These are phyloP conservation scores for Orthosia gothica DNA, from an alignment of 2,888 invertebrate genomes.

Conservation along the genomic window DNA sequence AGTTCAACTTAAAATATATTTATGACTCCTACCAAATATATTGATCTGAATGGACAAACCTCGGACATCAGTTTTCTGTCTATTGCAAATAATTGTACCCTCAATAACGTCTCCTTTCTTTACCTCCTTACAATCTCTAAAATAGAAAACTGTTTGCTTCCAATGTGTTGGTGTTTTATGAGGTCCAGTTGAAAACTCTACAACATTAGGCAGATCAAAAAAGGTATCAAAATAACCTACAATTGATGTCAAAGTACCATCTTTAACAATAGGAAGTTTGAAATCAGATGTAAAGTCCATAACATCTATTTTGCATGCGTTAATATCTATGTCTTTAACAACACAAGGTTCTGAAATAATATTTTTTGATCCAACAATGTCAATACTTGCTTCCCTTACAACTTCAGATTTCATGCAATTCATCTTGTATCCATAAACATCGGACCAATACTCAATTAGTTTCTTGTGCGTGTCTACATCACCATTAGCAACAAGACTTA, in stretches of 20 bases:
- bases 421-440: constrained; percentile 99
- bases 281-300: constrained; percentile 95
- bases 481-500: constrained; percentile 95
- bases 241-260: constrained; percentile 95
- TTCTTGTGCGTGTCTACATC: constrained; percentile 94
- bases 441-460: constrained; percentile 96
- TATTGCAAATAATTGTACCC: constrained; percentile 94
- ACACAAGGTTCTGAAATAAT: constrained; percentile 93
- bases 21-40: constrained; percentile 92
- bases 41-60: constrained; percentile 94
- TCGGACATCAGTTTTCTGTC: constrained; percentile 94
- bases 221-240: constrained; percentile 98
- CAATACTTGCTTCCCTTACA: constrained; percentile 93
- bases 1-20: constrained; percentile 92
- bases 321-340: constrained; percentile 94
- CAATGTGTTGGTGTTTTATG: constrained; percentile 95
- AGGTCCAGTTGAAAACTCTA: constrained; percentile 96
- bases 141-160: constrained; percentile 98
- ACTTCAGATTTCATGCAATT: constrained; percentile 97
- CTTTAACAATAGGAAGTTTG: constrained; percentile 92
- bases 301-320: constrained; percentile 93
- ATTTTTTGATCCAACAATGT: constrained; percentile 89
- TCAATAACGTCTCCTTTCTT: constrained; percentile 92
- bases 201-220: constrained; percentile 94
- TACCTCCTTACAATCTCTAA: constrained; percentile 94